Base-by-base conservation (phyloP, 2,797 vertebrate genomes). In the Peromyscus aztecus region DNA sequence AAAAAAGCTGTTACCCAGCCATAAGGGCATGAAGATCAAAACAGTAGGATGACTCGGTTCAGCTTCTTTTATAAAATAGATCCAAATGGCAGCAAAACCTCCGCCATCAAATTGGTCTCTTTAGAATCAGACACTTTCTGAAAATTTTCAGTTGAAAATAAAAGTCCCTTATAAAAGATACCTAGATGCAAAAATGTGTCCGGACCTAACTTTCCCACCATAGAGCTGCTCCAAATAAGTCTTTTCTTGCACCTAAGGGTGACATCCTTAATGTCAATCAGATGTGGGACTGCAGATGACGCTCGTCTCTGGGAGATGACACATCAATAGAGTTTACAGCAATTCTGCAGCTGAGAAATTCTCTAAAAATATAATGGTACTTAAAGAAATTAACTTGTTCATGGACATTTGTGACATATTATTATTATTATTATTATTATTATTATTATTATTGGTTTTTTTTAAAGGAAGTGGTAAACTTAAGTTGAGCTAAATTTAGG, bases 401-500 rank as follows among this genome's bases (percentile, higher is more conserved):
- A 98, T 98, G 97, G 97, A 98, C 98, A 90, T 96, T 97, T 98
- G 97, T 97, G 77, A 98, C 98, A 98, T 46, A 46, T 77, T 81
- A n/a, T 55, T 49, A 77, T 77, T 83, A 63, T 61, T 83, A 63
- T 43, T 67, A 4, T 65, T 98, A 98, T 98, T 97, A 97, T 97
- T 97, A 90, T 87, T 92, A 93, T 94, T 98, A 98, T 80, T 98
- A n/a, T n/a, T n/a, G n/a, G n/a, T n/a, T n/a, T 98, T 97, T 98
- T 98, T 87, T 94, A 97, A 98, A 98, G 99, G 99, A 99, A 99
- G 98, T 98, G 99, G 99, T 99, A 99, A 99, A 98, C 98, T 99
- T 98, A 98, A 99, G 98, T 98, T 98, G 98, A 98, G 98, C 99
- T 99, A 99, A 99, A 99, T 99, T 99, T 99, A 99, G 99, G 98